Base-by-base conservation (phyloP, 2,113 vertebrate species). In the Aspiorhynchus laticeps region DNA sequence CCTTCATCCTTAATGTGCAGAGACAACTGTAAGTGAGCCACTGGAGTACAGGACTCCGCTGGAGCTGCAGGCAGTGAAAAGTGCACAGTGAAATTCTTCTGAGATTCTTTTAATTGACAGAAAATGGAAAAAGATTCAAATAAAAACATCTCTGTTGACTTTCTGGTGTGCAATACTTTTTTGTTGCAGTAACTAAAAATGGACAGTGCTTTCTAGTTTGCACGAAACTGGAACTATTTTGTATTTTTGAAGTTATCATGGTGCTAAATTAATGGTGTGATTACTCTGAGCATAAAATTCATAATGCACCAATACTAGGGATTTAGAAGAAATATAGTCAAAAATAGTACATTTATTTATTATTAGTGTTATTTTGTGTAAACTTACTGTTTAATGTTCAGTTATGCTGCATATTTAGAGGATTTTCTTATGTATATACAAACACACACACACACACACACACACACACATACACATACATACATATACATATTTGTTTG, bases 21-120 rank as follows among this genome's bases (percentile, higher is more conserved):
- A 74, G 71, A 74, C 71, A 74, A 74, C 38, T 74, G 38, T 74
- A 74, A 74, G 69, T 41, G 41, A 43, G 38, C 38, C 71, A n/a
- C 71, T n/a, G 71, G 71, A 33, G 71, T 12, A 43, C 71, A 43
- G 38, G 65, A 28, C 65, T 33, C 65, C 14, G 65, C 65, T 69
- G 65, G 65, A 69, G 65, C 28, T 69, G 28, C 15, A 69, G 65
- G 67, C 53, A 9, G 21, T 59, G 5, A 59, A 24, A 59, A 59
- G 17, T 7, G 28, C 12, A 7, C 6, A 31, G 63, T 28, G 63
- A 21, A 36, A 71, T 71, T 43, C 71, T n/a, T 10, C 5, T 7
- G 1, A 26, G 73, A 26, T 75, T 75, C 14, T 43, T 7, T 41
- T 2, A 38, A 24, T 21, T 73, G 69, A 73, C 19, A 24, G 19